These are phyloP conservation scores for Brachyopa scutellaris DNA, from an alignment of 2,888 invertebrate species.

Conservation along the genomic window DNA sequence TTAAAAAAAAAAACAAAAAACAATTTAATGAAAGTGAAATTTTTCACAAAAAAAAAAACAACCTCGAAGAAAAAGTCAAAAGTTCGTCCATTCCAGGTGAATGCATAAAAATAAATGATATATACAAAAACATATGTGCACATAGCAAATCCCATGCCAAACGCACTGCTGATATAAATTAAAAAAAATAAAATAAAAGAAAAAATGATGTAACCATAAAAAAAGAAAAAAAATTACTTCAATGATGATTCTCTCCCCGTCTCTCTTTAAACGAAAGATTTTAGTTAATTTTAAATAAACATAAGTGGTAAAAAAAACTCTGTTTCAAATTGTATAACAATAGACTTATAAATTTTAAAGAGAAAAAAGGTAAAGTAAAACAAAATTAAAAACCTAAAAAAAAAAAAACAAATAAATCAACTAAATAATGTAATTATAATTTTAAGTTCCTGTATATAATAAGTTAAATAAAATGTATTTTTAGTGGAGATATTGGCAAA, in stretches of 20 bases:
- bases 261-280: constrained; percentile 67
- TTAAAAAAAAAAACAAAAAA: too few species aligned
- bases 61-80: constrained; percentile 41
- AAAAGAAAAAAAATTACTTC: constrained; percentile 39
- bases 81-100: constrained; percentile 71
- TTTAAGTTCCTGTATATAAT: constrained; percentile 81
- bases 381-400: constrained; percentile 27
- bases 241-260: constrained; percentile 65
- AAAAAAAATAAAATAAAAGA: constrained; percentile 16
- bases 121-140: constrained; percentile 33
- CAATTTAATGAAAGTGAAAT: constrained; percentile 13
- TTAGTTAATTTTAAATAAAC: constrained; percentile 64
- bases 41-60: constrained; percentile 40
- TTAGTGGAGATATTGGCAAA: constrained; percentile 50
- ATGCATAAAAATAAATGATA: constrained; percentile 46
- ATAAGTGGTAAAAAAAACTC: constrained; percentile 71
- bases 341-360: constrained; percentile 70
- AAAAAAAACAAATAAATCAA: constrained; percentile 49
- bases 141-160: constrained; percentile 64
- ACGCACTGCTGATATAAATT: constrained; percentile 63
- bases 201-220: constrained; percentile 16
- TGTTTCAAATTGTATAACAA: constrained; percentile 73
- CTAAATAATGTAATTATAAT: constrained; percentile 76
- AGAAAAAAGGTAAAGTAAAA: constrained; percentile 43
- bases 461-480: constrained; percentile 74